Evolutionary conservation across 2,888 invertebrate genomes (phyloP), one percentile per base, ranked within the genome.

Genomic region (Drosophila kambysellisi): DNA sequence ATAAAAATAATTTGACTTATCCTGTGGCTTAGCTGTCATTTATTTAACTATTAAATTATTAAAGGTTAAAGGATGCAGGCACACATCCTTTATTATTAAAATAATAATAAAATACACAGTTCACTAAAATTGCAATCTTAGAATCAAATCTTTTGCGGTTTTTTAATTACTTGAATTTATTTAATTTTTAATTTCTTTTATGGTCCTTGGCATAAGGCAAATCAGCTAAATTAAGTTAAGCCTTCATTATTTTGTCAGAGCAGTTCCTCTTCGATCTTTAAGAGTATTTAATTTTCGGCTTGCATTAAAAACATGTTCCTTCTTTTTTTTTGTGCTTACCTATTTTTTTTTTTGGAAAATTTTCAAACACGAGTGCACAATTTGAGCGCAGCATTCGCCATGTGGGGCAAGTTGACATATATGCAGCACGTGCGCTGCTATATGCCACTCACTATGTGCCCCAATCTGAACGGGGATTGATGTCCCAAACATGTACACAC

Each of bases 401-500:
- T 78, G 57, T 82, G 82, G 76, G 75, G 71, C 88, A 70, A 78
- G 76, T 83, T 88, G 86, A 85, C 85, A 89, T 86, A 88, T 85
- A 85, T 86, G 78, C 62, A 68, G 82, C 82, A 90, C 90, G 90
- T 86, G 89, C 64, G 43, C 54, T 54, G 56, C 67, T 70, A 29
- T 59, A 46, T 43, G 20, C 37, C 33, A 52, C n/a, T 48, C 54
- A 56, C 62, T 32, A 15, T 41, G 30, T 51, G 39, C 33, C 37
- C n/a, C 77, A 76, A 80, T 82, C 75, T 67, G 52, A 33, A 54
- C 66, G 52, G 30, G 66, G 79, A 79, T 82, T 80, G 82, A 79
- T 82, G 75, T 54, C 25, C 58, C 61, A 56, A 17, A 37, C 70
- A 58, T n/a, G 43, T 50, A 52, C 73, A 39, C 25, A 50, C 25